Base-by-base conservation (phyloP, 2,888 invertebrate species). In the Polydesmus complanatus region DNA sequence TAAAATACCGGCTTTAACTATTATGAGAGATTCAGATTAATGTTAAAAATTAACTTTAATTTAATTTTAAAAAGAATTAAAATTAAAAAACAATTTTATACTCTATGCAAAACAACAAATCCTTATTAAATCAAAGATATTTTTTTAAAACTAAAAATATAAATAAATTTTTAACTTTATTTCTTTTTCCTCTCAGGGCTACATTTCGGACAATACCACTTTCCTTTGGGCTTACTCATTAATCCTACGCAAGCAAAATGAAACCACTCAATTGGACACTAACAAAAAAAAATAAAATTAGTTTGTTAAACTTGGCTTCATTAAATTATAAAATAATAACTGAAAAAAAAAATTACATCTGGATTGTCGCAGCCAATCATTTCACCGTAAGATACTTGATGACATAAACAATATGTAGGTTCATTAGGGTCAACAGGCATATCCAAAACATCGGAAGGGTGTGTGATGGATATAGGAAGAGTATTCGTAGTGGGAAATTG, bases 321-420 rank as follows among this genome's bases (percentile, higher is more conserved):
- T 26, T 1, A 54, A 49, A 54, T 2, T 54, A 2, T 23, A 23
- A 54, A 23, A 47, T n/a, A 47, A 47, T 11, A 11, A 58, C 14
- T 22, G 25, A 61, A 22, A 27, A 53, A 11, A 14, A 14, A 47
- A 76, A 79, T 79, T 75, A 83, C 87, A 78, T 88, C 88, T 56
- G 84, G 84, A 75, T 94, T 94, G 76, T 95, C 94, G 79, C 94
- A 95, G 65, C 89, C 91, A 71, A 95, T 92, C 94, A 95, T 95
- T 78, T 94, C 91, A 61, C 94, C 94, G 69, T 92, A 94, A 2
- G 93, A 93, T 56, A 89, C 88, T 81, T 97, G 96, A 75, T 96
- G 94, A 71, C 97, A 98, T 49, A 95, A 78, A 73, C 96, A 98
- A 73, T 98, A 98, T 0, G 95, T 96, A 0, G 97, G 97, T 73